Evolutionary conservation across 64 coral and sea anemone species (phyloP).

Genomic region (Hydrozoanthus tunicans): DNA sequence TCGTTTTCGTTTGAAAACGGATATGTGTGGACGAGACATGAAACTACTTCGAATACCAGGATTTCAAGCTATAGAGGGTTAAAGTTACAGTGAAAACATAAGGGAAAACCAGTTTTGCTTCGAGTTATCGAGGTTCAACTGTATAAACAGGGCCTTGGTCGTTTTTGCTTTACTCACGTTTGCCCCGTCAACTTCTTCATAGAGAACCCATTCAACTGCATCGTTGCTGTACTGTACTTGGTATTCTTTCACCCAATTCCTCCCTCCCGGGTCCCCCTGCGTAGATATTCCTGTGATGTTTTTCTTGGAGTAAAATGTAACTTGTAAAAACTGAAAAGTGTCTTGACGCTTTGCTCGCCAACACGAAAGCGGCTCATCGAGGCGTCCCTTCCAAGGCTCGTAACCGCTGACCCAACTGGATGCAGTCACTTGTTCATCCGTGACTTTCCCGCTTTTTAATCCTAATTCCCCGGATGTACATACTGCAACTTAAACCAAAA

Average conservation of each 20-base stretch:
- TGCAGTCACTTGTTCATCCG: neutral
- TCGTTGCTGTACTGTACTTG: slow-evolving; percentile 15
- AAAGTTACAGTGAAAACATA: no score
- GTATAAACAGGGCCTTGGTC: no score
- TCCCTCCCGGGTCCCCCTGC: slow-evolving; percentile 12
- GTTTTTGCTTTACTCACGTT: neutral
- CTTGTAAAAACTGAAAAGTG: neutral
- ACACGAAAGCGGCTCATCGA: slow-evolving; percentile 9
- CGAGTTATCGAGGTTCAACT: no score
- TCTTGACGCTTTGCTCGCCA: neutral
- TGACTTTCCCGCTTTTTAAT: neutral
- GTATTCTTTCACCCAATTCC: slow-evolving; percentile 8
- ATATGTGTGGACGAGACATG: no score
- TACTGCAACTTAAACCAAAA: neutral
- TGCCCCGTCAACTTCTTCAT: neutral
- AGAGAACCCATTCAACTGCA: neutral
- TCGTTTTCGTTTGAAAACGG: no score
- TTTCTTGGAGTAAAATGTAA: neutral
- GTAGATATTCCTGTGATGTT: slow-evolving; percentile 25
- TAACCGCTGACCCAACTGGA: neutral
- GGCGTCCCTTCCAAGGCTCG: slow-evolving; percentile 11
- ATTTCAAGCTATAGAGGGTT: no score
- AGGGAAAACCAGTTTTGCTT: no score
- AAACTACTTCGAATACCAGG: no score
- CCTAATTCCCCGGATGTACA: neutral